Evolutionary conservation across 2,888 invertebrate genomes (phyloP), one percentile per base, ranked within the genome.

Genomic region (Sphaeridia pumilis): DNA sequence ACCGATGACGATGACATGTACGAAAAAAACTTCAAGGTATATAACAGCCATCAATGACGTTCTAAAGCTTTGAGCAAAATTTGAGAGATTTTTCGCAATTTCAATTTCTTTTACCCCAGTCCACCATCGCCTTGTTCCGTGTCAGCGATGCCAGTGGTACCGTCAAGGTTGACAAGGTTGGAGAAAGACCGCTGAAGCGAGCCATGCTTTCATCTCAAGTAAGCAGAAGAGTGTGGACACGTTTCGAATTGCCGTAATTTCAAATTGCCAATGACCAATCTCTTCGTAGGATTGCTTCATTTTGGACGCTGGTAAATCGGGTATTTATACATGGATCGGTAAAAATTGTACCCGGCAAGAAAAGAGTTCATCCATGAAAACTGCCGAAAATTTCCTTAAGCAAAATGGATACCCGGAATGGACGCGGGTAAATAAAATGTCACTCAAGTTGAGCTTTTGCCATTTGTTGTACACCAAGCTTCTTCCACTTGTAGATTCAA

Each of bases 261-360:
- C n/a, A n/a, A n/a, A n/a, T n/a, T n/a, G n/a, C n/a, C n/a, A n/a
- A n/a, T n/a, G n/a, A n/a, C n/a, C n/a, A n/a, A n/a, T n/a, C n/a
- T 4, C 25, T 43, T 20, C 47, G 2, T 10, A 82, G 80, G 87
- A 87, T 66, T 82, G 82, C 64, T 89, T 85, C 66, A 81, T 88
- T 50, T 70, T 89, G 70, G 87, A 88, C 67, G 84, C 86, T 0
- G 72, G 71, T 21, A 60, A 65, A n/a, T 81, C 84, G 1, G 85
- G 85, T 44, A 78, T 89, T 42, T 89, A 81, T 68, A 85, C 86
- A 0, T 89, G 88, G 89, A 78, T 85, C 34, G 89, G 89, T 1
- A 84, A 81, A 65, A 77, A 81, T 49, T 79, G 85, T 27, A 81
- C 81, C 1, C 72, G 73, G 28, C 76, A 81, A 70, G 87, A 88